phyloP scores from a whole-genome alignment of 2,797 vertebrate species.

The Gallinago nigripennis region DNA sequence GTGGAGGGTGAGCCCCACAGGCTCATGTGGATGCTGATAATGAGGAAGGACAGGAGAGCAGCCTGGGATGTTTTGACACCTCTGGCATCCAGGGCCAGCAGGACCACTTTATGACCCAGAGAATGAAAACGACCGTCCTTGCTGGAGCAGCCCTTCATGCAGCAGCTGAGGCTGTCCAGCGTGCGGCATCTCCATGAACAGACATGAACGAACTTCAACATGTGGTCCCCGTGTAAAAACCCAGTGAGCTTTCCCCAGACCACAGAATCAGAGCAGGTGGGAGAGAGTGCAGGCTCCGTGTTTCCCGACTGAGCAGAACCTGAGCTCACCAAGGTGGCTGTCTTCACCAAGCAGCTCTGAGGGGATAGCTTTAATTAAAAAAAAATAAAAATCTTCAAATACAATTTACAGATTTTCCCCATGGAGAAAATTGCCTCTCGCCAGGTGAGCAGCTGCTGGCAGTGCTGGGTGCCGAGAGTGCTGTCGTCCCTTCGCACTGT shows the following conservation, averaged over 20 bases:
- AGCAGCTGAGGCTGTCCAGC: neutral
- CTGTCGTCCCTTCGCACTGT: neutral
- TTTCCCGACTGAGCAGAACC: neutral
- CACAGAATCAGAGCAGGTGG: neutral
- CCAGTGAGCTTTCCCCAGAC: neutral
- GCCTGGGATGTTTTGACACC: neutral
- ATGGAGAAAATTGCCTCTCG: constrained; percentile 50
- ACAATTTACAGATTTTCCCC: constrained; percentile 62
- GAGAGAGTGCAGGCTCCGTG: neutral
- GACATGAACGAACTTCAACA: rapidly evolving
- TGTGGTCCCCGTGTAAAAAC: neutral
- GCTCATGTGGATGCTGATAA: neutral
- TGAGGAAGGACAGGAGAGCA: neutral
- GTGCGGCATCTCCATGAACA: rapidly evolving
- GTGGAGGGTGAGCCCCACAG: neutral
- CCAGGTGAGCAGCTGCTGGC: neutral
- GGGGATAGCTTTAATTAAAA: constrained; percentile 52
- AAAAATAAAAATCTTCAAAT: neutral
- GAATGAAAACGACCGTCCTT: neutral
- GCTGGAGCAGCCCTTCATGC: neutral
- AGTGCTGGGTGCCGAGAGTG: neutral
- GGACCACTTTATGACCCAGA: rapidly evolving
- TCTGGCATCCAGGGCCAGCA: neutral
- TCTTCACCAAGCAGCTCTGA: neutral
- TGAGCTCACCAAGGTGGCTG: neutral